Evolutionary conservation across 2,797 vertebrate species (phyloP).

Genomic region (Falco columbarius): DNA sequence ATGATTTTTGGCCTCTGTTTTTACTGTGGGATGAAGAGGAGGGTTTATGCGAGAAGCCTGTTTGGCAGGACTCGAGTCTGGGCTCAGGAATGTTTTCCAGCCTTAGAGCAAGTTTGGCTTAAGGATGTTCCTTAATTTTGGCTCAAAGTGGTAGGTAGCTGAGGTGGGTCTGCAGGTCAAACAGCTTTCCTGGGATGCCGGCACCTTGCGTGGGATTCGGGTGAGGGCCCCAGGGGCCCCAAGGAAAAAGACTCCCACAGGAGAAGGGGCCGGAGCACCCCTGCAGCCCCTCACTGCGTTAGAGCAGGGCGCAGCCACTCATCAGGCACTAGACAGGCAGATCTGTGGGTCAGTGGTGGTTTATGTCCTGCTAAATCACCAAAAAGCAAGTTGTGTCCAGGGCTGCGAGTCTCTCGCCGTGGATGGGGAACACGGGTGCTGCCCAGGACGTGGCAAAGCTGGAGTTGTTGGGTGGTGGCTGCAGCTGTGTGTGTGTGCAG

Average conservation of each 20-base stretch:
- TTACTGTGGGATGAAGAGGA: not conserved
- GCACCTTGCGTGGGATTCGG: not conserved
- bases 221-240: not conserved
- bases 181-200: fast-evolving
- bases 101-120: not conserved
- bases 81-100: not conserved
- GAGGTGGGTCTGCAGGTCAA: not conserved
- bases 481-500: not conserved
- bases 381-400: not conserved
- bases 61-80: not conserved
- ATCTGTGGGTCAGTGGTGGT: fast-evolving
- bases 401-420: fast-evolving
- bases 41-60: not conserved
- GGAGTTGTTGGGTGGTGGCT: no score
- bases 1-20: not conserved
- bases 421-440: not conserved
- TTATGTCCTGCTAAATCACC: not conserved
- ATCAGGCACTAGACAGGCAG: not conserved
- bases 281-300: not conserved
- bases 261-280: not conserved
- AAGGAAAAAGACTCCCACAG: no score
- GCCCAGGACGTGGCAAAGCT: not conserved
- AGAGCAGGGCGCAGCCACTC: not conserved
- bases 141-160: not conserved
- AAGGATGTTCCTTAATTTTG: not conserved